Base-by-base conservation (phyloP, 2,888 invertebrate genomes). In the Meghimatium bilineatum region DNA sequence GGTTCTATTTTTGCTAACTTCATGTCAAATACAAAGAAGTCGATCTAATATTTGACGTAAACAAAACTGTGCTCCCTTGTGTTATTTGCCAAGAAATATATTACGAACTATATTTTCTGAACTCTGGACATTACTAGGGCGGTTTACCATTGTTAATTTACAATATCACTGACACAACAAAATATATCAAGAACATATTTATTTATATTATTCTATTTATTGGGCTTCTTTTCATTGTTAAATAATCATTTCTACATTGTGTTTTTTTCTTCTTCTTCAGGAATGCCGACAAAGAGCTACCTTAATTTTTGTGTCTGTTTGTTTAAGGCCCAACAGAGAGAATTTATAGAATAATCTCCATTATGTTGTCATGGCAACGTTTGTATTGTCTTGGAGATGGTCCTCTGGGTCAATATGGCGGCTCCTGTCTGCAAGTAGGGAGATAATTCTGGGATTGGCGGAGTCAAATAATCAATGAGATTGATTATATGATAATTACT, bases 241-340 rank as follows among this genome's bases (percentile, higher is more conserved):
- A 82, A 76, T 76, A 82, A 82, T 82, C 76, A 82, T 82, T 82
- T 77, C 82, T 77, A 82, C 77, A 76, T n/a, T n/a, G n/a, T n/a
- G n/a, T 82, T 60, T 75, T 74, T 52, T 32, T 44, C 14, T 56
- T 63, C 17, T 32, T 44, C n/a, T 56, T 63, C n/a, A 49, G 44
- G n/a, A 38, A 77, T 69, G 14, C 2, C n/a, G 52, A 67, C 76
- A 82, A 82, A 82, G 67, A 66, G 49, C 77, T 67, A 75, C 76
- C 69, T 76, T 82, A 82, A 82, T 82, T 82, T 82, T n/a, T n/a
- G 69, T 49, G 72, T 82, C 60, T 63, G 82, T 82, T 82, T 82
- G 69, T 76, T 67, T 67, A n/a, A 6, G 38, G 44, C 29, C 20
- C 82, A 29, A 76, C 44, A 36, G 82, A 69, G 82, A 82, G 69